phyloP scores from a whole-genome alignment of 2,888 invertebrate genomes.

The Slavum lentiscoides region DNA sequence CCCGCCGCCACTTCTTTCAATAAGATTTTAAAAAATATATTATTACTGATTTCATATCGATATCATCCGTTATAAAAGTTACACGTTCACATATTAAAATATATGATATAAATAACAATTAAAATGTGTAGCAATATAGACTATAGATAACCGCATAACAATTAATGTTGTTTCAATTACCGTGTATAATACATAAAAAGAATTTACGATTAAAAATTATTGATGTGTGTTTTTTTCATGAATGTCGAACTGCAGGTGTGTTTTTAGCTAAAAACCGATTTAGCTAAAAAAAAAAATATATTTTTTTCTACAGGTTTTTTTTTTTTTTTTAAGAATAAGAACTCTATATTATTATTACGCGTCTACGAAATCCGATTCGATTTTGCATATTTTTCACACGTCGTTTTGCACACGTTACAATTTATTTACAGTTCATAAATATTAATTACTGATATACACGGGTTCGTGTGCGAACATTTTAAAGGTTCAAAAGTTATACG shows the following conservation, averaged over 20 bases:
- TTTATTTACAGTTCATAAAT: slow-evolving; percentile 12
- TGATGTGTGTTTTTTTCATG: neutral
- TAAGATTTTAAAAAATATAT: slow-evolving; percentile 2
- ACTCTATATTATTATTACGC: neutral
- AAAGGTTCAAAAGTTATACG: neutral
- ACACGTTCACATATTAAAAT: neutral
- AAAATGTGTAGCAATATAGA: too few relatives aligned
- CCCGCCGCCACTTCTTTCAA: neutral
- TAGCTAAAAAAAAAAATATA: neutral
- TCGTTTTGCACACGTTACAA: neutral
- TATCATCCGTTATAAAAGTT: neutral
- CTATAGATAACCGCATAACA: neutral
- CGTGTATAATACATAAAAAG: too few relatives aligned
- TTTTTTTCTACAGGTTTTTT: neutral
- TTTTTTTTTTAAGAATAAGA: neutral
- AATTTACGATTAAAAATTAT: neutral
- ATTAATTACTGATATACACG: slow-evolving; percentile 5
- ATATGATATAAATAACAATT: too few relatives aligned
- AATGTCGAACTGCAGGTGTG: neutral
- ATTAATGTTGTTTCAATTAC: neutral
- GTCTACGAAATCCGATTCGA: neutral
- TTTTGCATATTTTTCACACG: neutral
- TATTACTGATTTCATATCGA: neutral
- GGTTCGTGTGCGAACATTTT: neutral
- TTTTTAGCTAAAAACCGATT: neutral